Conservation (phyloP, 2,113 vertebrate species). For the Rhea pennata region DNA sequence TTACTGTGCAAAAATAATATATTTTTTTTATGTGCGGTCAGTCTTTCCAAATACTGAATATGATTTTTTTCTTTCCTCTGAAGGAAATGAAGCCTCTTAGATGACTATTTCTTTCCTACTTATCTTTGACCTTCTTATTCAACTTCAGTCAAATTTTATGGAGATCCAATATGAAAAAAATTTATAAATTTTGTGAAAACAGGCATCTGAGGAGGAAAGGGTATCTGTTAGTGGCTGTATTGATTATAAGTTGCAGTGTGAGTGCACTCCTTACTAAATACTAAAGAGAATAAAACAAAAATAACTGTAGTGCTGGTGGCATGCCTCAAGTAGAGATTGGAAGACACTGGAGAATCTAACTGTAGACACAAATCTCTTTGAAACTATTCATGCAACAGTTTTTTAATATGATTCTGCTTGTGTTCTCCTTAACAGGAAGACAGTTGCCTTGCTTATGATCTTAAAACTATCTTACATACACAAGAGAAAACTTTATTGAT, state of each 20-base stretch:
- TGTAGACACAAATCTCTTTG: background rate
- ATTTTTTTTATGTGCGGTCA: background rate
- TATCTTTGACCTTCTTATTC: background rate
- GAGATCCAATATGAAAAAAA: background rate
- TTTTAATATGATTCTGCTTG: background rate
- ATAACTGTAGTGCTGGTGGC: accelerated
- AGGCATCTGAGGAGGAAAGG: background rate
- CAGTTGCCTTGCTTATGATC: background rate
- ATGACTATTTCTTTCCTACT: background rate
- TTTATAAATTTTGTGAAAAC: background rate
- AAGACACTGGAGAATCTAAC: background rate
- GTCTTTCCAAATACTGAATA: background rate
- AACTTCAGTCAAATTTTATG: background rate
- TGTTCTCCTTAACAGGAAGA: background rate
- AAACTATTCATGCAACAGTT: background rate
- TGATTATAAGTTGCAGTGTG: background rate
- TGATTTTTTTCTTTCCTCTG: background rate
- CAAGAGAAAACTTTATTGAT: background rate
- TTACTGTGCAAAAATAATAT: background rate
- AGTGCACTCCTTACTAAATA: background rate
- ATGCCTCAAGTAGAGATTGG: background rate
- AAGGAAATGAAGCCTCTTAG: background rate
- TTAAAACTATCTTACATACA: accelerated
- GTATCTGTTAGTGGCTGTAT: background rate
- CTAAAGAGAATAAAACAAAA: background rate